Base-by-base conservation (phyloP, 2,113 vertebrate genomes). In the Zapus hudsonius region DNA sequence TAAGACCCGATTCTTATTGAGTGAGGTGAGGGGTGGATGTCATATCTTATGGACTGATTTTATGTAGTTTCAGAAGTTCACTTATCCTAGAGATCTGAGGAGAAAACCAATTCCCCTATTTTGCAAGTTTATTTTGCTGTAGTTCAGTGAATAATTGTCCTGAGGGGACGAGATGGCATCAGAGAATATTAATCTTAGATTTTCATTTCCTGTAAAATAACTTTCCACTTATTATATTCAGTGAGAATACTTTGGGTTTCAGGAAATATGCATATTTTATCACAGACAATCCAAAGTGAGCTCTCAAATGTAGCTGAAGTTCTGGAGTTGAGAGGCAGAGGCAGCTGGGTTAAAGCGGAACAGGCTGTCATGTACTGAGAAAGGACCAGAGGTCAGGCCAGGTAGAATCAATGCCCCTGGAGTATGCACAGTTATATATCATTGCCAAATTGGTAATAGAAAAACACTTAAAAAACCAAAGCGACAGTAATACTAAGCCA, bases 121-220 rank as follows among this genome's bases (percentile, higher is more conserved):
- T 93, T 96, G 93, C 82, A 69, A 95, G 95, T 96, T 97, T 96
- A 96, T 96, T 96, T 96, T 96, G 91, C 92, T 95, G 33, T 91
- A 85, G 76, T 87, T 75, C 91, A 91, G 92, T 95, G 95, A 96
- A 87, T 95, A 96, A 96, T 97, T 94, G 94, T 96, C 96, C 95
- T 90, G 91, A 94, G 95, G 94, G 92, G 84, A 84, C 31, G 89
- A 91, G 70, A 90, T 96, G 82, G 94, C 92, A 96, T 96, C 86
- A 9, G 84, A 94, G 89, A 96, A 90, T 95, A 96, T 97, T 97
- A 95, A 96, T 97, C 96, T 96, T 94, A 93, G 96, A 96, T 96
- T 97, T 97, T 97, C 96, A 96, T 97, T 97, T 97, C 95, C 96
- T 97, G 81, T 96, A 97, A 97, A 96, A 97, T 96, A 93, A 96